Percentiles rank a stretch among this genome's conserved stretches.
These are phyloP conservation scores for Rhynchotus rufescens DNA, from an alignment of 2,797 vertebrate species.

Conservation along the genomic window DNA sequence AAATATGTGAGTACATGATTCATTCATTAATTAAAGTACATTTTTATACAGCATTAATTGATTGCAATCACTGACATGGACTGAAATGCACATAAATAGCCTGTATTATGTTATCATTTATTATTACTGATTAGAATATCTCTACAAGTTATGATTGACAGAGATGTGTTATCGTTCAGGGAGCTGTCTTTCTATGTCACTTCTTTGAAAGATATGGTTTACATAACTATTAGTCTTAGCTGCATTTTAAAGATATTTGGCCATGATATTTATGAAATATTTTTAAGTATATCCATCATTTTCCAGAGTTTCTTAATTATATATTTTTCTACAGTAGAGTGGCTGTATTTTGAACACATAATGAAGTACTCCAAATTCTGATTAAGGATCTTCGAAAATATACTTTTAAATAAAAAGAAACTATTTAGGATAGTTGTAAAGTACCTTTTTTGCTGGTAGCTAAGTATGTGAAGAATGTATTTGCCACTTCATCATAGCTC, in stretches of 20 bases:
- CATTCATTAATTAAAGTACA: background rate
- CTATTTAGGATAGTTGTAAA: background rate
- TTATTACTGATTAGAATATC: background rate
- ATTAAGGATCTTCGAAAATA: background rate
- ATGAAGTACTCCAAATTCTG: background rate
- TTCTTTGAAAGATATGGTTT: background rate
- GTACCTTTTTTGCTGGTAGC: background rate
- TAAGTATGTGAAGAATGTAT: background rate
- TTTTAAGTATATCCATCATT: background rate
- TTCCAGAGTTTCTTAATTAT: no score
- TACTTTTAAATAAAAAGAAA: background rate
- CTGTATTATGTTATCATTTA: background rate
- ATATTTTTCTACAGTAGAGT: background rate
- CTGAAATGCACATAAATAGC: background rate
- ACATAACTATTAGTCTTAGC: background rate
- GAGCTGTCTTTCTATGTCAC: background rate
- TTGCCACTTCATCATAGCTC: background rate
- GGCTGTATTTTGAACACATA: background rate
- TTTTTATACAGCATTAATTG: background rate
- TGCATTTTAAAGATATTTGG: background rate
- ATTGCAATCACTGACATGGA: background rate
- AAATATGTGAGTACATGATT: background rate
- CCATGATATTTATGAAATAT: background rate
- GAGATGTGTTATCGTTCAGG: background rate
- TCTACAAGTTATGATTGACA: accelerated